Evolutionary conservation across 2,888 invertebrate species (phyloP).

Genomic region (Acrocera orbiculus): DNA sequence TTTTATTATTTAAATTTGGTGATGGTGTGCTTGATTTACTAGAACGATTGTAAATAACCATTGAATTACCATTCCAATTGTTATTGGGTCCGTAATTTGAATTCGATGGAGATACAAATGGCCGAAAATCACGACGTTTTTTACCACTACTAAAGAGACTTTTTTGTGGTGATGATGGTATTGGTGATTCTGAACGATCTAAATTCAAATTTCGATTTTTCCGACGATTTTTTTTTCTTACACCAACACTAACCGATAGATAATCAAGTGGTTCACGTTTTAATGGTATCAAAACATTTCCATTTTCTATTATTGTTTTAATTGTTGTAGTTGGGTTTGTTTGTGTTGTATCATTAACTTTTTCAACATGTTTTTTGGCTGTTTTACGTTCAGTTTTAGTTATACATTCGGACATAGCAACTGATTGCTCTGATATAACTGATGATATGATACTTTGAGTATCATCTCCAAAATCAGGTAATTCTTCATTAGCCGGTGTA

Average conservation of each 20-base stretch:
- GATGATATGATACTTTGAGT: constrained; percentile 60
- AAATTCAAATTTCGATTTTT: constrained; percentile 37
- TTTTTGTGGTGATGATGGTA: constrained; percentile 49
- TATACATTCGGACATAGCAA: constrained; percentile 49
- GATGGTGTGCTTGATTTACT: constrained; percentile 40
- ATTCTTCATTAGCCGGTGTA: constrained; percentile 47
- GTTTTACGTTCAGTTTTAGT: constrained; percentile 38
- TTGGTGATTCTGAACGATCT: constrained; percentile 50
- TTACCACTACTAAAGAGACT: constrained; percentile 40
- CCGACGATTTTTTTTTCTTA: constrained; percentile 54
- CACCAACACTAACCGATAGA: constrained; percentile 44
- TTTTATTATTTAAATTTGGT: constrained; percentile 23
- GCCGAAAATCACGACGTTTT: constrained; percentile 38
- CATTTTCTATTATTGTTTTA: constrained; percentile 22
- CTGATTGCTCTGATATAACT: constrained; percentile 52
- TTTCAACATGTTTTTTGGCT: constrained; percentile 25
- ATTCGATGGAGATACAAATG: constrained; percentile 16
- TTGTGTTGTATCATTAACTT: constrained; percentile 21
- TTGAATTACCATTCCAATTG: constrained; percentile 50
- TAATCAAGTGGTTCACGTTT: constrained; percentile 61
- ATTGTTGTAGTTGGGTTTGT: constrained; percentile 2
- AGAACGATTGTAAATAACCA: constrained; percentile 47
- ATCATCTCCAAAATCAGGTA: constrained; percentile 40
- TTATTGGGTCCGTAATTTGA: constrained; percentile 10
- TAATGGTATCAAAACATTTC: constrained; percentile 41